Evolutionary conservation across 1,140 invertebrate genomes (phyloP).

Genomic region (Plectrocnemia conspersa): DNA sequence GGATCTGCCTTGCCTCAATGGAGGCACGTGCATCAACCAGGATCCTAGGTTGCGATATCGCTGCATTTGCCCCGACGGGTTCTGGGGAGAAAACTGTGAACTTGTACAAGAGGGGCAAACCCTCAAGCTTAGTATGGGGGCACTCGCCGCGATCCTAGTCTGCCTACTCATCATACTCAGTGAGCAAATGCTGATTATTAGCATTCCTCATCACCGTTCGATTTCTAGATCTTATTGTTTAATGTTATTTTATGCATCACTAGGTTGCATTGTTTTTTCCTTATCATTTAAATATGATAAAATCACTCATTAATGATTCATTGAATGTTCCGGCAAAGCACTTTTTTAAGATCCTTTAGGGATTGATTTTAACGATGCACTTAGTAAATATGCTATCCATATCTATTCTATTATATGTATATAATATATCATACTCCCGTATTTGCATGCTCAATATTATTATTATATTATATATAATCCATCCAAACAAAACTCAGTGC

Average conservation of each 20-base stretch:
- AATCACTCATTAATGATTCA: too few relatives aligned
- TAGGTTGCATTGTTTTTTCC: too few relatives aligned
- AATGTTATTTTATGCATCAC: too few relatives aligned
- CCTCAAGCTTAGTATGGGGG: constrained; percentile 88
- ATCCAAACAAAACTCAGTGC: constrained; percentile 30
- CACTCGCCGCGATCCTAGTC: constrained; percentile 86
- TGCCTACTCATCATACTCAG: constrained; percentile 91
- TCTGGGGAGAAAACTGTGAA: constrained; percentile 91
- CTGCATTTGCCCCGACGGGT: constrained; percentile 85
- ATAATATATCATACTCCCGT: neutral
- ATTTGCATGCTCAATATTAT: neutral
- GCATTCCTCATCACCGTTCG: neutral
- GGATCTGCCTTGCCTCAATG: constrained; percentile 86
- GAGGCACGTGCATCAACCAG: constrained; percentile 82
- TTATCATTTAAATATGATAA: too few relatives aligned
- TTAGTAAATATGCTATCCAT: neutral
- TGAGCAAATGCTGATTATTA: constrained; percentile 60
- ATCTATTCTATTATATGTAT: neutral
- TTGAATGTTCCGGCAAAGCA: too few relatives aligned
- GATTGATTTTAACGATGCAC: neutral
- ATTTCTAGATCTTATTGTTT: neutral
- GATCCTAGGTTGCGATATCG: constrained; percentile 77
- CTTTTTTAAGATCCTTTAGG: too few relatives aligned
- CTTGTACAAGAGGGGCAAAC: constrained; percentile 88
- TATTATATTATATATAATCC: constrained; percentile 1